phyloP scores from a whole-genome alignment of 2,113 vertebrate species.

The Gasterosteus nipponicus region DNA sequence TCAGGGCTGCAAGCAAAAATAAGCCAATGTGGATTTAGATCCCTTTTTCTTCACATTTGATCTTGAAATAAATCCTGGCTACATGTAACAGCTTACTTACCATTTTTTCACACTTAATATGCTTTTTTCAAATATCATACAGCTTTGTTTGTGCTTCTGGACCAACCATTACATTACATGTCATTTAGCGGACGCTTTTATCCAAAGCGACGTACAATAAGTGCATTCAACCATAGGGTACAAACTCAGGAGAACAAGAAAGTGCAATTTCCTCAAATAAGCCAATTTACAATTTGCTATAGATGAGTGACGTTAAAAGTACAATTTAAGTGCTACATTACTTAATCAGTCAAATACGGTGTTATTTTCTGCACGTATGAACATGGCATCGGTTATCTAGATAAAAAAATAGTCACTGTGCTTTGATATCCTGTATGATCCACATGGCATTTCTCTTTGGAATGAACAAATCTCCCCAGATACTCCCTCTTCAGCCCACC shows the following conservation, averaged over 20 bases:
- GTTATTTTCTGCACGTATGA: background rate
- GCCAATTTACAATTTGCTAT: too few relatives aligned
- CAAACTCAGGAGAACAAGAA: too few relatives aligned
- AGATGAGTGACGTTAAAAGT: too few relatives aligned
- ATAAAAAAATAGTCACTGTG: constrained; percentile 7
- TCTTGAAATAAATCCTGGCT: background rate
- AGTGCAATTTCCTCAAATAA: too few relatives aligned
- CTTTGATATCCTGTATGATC: constrained; percentile 21
- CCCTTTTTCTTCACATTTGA: background rate
- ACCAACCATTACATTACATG: too few relatives aligned
- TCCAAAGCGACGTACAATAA: too few relatives aligned
- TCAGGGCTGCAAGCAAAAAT: background rate
- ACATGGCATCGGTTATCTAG: background rate
- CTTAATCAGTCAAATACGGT: background rate
- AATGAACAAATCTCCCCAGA: constrained; percentile 14
- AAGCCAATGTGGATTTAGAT: background rate
- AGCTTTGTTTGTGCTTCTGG: background rate
- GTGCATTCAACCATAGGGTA: too few relatives aligned
- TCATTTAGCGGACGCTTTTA: too few relatives aligned
- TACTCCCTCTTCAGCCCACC: background rate
- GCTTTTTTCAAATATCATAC: background rate
- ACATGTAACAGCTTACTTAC: background rate
- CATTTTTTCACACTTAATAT: background rate
- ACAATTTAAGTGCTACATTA: too few relatives aligned
- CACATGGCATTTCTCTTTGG: constrained; percentile 6